Evolutionary conservation across 2,888 invertebrate species (phyloP).

Genomic region (Pseudoips prasinana): DNA sequence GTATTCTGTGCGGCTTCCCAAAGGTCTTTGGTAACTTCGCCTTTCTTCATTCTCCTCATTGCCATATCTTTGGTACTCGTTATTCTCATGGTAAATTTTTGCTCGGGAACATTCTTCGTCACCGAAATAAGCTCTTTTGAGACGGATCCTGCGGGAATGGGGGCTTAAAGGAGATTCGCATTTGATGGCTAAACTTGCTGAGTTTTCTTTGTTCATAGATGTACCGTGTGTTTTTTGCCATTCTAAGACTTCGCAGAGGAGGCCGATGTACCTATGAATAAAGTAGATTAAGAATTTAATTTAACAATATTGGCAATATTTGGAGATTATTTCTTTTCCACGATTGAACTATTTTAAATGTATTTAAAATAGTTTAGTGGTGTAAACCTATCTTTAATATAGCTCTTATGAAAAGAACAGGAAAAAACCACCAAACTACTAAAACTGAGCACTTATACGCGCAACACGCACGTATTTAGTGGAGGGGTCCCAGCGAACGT

Average conservation of each 20-base stretch:
- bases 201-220: conserved; percentile 71
- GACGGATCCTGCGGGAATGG: conserved; percentile 52
- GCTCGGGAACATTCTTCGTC: conserved; percentile 55
- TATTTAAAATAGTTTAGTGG: too few relatives aligned
- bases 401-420: too few relatives aligned
- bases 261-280: conserved; percentile 88
- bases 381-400: too few relatives aligned
- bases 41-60: conserved; percentile 72
- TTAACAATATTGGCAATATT: too few relatives aligned
- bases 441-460: too few relatives aligned
- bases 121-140: conserved; percentile 56
- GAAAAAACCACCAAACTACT: too few relatives aligned
- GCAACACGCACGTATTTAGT: too few relatives aligned
- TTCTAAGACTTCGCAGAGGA: conserved; percentile 92
- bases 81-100: conserved; percentile 45
- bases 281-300: not conserved
- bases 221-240: conserved; percentile 88
- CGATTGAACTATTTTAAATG: too few relatives aligned
- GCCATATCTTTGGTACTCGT: conserved; percentile 50
- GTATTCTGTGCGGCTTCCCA: conserved; percentile 46
- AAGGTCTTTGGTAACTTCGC: conserved; percentile 40
- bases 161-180: conserved; percentile 74
- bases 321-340: too few relatives aligned
- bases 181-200: conserved; percentile 74
- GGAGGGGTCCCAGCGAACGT: too few relatives aligned